These are phyloP conservation scores for Aldabrachelys gigantea DNA, from an alignment of 2,113 vertebrate genomes.

Conservation along the genomic window DNA sequence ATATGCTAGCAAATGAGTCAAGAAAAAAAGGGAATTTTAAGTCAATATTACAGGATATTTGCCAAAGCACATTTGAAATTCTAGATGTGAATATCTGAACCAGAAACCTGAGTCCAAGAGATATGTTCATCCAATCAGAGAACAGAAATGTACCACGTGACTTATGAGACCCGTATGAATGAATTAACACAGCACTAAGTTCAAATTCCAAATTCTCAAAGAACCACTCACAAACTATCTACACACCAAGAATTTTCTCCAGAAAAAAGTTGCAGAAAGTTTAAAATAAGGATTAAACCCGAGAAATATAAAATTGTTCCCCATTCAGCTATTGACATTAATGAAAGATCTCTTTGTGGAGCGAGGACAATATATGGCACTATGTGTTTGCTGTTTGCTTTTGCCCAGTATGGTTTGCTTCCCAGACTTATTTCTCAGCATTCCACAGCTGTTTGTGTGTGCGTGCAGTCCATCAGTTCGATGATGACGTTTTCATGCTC, in stretches of 20 bases:
- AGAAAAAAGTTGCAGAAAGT: not conserved
- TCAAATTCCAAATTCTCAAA: not conserved
- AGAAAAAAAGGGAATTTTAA: not conserved
- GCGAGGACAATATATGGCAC: not conserved
- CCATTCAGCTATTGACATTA: too few species aligned
- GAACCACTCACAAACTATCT: not conserved
- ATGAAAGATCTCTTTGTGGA: too few species aligned
- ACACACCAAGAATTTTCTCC: not conserved
- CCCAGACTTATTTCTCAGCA: not conserved
- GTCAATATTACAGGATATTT: not conserved
- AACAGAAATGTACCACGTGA: not conserved
- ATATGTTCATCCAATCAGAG: not conserved
- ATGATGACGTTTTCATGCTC: too few species aligned
- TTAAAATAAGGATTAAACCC: too few species aligned
- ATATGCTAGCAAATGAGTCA: not conserved
- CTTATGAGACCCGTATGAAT: not conserved
- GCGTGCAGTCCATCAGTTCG: too few species aligned
- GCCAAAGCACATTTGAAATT: not conserved
- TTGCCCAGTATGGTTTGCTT: not conserved
- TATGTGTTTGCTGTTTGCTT: not conserved
- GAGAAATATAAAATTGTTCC: too few species aligned
- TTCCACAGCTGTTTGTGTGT: fast-evolving
- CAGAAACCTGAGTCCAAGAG: not conserved
- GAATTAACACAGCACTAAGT: not conserved
- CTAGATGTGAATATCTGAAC: not conserved